A percentile compares a stretch with the other conserved stretches of the same genome.
phyloP scores from a whole-genome alignment of 2,888 invertebrate genomes.

The Cerastoderma edule region DNA sequence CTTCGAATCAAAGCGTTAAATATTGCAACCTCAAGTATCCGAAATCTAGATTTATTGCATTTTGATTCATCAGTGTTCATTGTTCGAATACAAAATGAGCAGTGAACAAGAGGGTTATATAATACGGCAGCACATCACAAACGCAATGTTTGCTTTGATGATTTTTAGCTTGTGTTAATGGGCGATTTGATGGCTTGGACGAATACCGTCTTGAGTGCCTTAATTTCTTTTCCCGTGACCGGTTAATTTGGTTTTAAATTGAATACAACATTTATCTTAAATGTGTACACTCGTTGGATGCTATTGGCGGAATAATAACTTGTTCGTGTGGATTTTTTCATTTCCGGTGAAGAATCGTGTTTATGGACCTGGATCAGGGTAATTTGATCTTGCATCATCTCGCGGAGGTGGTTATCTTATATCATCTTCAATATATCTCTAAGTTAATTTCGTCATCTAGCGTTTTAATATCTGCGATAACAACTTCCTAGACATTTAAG shows the following conservation, averaged over 20 bases:
- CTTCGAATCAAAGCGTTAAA: constrained; percentile 25
- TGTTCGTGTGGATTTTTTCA: no score
- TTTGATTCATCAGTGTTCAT: constrained; percentile 34
- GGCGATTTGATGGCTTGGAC: constrained; percentile 20
- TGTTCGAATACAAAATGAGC: constrained; percentile 36
- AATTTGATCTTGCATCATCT: no score
- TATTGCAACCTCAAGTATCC: constrained; percentile 51
- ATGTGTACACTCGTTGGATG: no score
- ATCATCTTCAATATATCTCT: no score
- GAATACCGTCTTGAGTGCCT: constrained; percentile 14
- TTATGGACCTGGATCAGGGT: no score
- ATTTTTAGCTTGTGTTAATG: constrained; percentile 25
- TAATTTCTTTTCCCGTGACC: constrained; percentile 13
- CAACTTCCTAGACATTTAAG: no score
- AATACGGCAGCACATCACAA: constrained; percentile 22
- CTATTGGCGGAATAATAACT: no score
- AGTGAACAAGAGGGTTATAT: constrained; percentile 30
- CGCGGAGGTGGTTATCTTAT: no score
- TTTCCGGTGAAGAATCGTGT: no score
- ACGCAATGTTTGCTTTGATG: constrained; percentile 30
- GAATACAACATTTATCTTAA: constrained; percentile 21
- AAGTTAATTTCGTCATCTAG: no score
- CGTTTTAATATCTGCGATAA: no score
- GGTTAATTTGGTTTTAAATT: constrained; percentile 15
- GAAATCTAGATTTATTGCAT: constrained; percentile 54